These are phyloP conservation scores for Catalaphyllia jardinei DNA, from an alignment of 64 coral and sea anemone species.

Conservation along the genomic window DNA sequence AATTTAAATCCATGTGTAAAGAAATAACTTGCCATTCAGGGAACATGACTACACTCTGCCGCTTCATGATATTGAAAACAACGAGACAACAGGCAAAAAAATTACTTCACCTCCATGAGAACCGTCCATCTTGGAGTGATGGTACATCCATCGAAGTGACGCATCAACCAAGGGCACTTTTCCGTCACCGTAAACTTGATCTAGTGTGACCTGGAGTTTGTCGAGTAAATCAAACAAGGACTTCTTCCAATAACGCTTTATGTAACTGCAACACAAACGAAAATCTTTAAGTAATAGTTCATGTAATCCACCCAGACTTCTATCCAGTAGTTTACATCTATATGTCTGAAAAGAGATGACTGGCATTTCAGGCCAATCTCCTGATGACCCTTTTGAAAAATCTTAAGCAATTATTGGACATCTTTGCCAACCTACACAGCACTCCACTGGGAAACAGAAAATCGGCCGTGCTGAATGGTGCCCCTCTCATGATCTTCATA, in stretches of 20 bases:
- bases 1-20: neutral
- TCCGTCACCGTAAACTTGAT: slow-evolving; percentile 69
- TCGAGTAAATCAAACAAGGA: slow-evolving; percentile 61
- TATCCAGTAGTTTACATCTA: too few species aligned
- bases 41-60: neutral
- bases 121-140: slow-evolving; percentile 58
- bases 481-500: slow-evolving; percentile 63
- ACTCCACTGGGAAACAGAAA: slow-evolving; percentile 52
- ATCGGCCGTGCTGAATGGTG: slow-evolving; percentile 64
- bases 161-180: slow-evolving; percentile 54
- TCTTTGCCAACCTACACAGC: slow-evolving; percentile 45
- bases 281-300: too few species aligned
- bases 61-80: neutral
- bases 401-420: neutral
- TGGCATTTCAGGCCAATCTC: too few species aligned
- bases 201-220: slow-evolving; percentile 44
- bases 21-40: neutral
- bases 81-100: neutral
- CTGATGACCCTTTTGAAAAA: neutral
- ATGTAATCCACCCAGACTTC: too few species aligned
- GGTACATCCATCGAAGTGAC: slow-evolving; percentile 64
- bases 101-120: slow-evolving; percentile 7
- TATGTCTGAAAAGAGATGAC: too few species aligned
- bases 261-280: slow-evolving; percentile 42
- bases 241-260: slow-evolving; percentile 72